Base-by-base conservation (phyloP, 2,888 invertebrate genomes). In the Entomobrya multifasciata region DNA sequence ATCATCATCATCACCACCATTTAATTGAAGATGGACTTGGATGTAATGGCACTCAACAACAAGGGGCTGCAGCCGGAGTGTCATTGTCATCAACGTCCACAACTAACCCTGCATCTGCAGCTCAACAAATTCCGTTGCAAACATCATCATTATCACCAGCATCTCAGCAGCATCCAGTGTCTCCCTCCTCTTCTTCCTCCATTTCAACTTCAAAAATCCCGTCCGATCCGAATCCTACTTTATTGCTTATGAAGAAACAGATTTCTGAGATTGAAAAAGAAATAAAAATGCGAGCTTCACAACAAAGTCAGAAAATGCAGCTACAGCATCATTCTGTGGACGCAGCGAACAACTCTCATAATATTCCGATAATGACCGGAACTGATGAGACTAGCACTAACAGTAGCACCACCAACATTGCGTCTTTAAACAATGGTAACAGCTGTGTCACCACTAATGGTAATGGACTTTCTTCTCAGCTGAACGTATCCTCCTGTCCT, bases 141-240 rank as follows among this genome's bases (percentile, higher is more conserved):
- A 20, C 55, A 47, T 22, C 72, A 25, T 72, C 25, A 36, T 77
- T 36, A 20, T 55, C 49, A 15, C 72, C 62, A 76, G 41, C 55
- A 10, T 55, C 76, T 55, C 60, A 27, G 41, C 49, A 55, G n/a
- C 80, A 67, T 72, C 79, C 70, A 86, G 72, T 72, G 60, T 79
- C 79, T 47, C 79, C 79, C 41, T 62, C 79, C 25, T 74, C 79
- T 10, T 57, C 79, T 20, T 74, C 86, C 36, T 85, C 85, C 41
- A 65, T 65, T 57, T 80, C 86, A 60, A 72, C 25, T 60, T 25
- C 86, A 57, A 86, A 80, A 86, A 72, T 86, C 86, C 86, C 86
- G 86, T 86, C 86, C 93, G 97, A 97, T 92, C 96, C 97, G 92
- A 97, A 96, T 93, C 95, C 95, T 22, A 95, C 95, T n/a, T 94